Base-by-base conservation (phyloP, 92 coral and sea anemone genomes). In the Hydrozoanthus gracilis region DNA sequence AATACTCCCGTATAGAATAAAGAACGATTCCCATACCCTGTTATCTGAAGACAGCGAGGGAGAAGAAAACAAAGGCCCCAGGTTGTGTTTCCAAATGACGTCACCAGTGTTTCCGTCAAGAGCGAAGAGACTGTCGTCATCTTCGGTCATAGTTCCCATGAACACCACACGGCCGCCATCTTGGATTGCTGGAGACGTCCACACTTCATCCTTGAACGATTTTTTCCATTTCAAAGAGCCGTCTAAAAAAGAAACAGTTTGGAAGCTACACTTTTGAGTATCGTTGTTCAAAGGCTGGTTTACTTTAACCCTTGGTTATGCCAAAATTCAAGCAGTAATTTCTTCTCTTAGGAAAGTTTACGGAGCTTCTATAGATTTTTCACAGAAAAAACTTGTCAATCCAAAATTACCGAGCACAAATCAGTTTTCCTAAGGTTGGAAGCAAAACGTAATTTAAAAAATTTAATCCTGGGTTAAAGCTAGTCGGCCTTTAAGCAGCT, bases 161-260 rank as follows among this genome's bases (percentile, higher is more conserved):
- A 95, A 96, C 11, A 96, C 89, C 7, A 91, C 90, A 55, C 83
- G 84, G 7, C 98, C 99, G 64, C 94, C 98, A 84, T 92, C 95
- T 52, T 78, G 90, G 56, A 96, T 89, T 8, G 98, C 98, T 47
- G 98, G 99, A 15, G 99, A 88, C 51, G 99, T 91, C 99, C 99
- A 96, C 44, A 93, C 94, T 89, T 94, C 95, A 17, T 83, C 90
- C 51, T 88, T 90, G 46, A 96, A 45, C 51, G 79, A 39, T 50
- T 76, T 83, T 88, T 92, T 91, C 99, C 99, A 96, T 69, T 92
- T 94, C 18, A 94, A 58, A 5, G 95, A 85, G 16, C 98, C 98
- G 66, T 94, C 95, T 80, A 15, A 3, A 35, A 35, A 68, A 67
- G 39, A 0, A 64, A 68, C 39, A 68, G 15, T 27, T 18, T 5